These are phyloP conservation scores for Operophtera brumata DNA, from an alignment of 2,888 invertebrate species.

Conservation along the genomic window DNA sequence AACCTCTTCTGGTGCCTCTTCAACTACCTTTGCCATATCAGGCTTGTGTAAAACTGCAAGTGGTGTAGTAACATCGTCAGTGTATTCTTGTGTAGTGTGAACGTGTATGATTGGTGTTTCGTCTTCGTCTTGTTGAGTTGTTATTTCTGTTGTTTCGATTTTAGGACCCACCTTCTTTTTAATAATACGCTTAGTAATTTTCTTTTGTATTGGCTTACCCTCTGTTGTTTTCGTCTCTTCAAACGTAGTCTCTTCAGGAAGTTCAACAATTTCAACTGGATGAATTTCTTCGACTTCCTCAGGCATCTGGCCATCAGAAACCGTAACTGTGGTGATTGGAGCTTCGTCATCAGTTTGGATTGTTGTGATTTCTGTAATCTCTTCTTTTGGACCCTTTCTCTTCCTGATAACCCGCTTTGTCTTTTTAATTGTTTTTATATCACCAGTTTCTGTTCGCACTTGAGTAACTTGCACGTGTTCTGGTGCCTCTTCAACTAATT, in stretches of 20 bases:
- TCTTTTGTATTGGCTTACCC: constrained; percentile 41
- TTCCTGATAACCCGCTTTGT: no score
- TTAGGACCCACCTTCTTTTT: constrained; percentile 48
- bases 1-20: constrained; percentile 23
- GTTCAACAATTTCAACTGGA: constrained; percentile 24
- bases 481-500: no score
- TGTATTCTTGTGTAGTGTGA: constrained; percentile 41
- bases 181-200: constrained; percentile 13
- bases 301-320: constrained; percentile 14
- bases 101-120: constrained; percentile 43
- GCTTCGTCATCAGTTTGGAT: constrained; percentile 36
- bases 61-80: constrained; percentile 31
- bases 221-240: constrained; percentile 24
- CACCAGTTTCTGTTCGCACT: no score
- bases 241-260: constrained; percentile 21
- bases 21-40: constrained; percentile 31
- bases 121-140: constrained; percentile 39
- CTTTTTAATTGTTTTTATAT: no score
- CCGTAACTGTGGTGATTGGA: constrained; percentile 30
- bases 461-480: no score
- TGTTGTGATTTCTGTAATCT: constrained; percentile 34
- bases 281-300: constrained; percentile 20
- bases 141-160: constrained; percentile 52
- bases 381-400: no score
- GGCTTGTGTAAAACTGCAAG: constrained; percentile 23